Base-by-base conservation (phyloP, 2,797 vertebrate genomes). In the Syndactyla subalaris region DNA sequence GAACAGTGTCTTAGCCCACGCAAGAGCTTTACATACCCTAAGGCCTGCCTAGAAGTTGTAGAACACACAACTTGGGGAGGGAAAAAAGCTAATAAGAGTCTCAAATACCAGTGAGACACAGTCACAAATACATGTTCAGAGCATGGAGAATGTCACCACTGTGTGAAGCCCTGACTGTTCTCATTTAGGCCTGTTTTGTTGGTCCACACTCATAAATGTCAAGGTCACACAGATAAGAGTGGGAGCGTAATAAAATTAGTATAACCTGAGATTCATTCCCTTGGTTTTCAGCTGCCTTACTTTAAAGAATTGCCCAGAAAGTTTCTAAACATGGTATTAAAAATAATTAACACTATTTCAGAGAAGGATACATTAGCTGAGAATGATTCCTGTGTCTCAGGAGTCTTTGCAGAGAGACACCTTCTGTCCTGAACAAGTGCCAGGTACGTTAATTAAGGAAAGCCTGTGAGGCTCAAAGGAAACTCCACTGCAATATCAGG, bases 381-480 rank as follows among this genome's bases (percentile, higher is more conserved):
- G 59, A 83, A 62, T 90, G 77, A 73, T 55, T 43, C 5, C 30
- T 48, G 74, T 89, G 32, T 92, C 88, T 85, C 63, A 88, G 71
- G 62, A 93, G 79, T 68, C 78, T 85, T 89, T 86, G 62, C 78
- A 96, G 89, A 96, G 78, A 93, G 54, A 77, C 73, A 80, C 41
- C 46, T 93, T 96, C 93, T 41, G 32, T 85, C 70, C 68, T 86
- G 73, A 95, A 32, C 34, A 82, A 93, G 48, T 74, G 71, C 93
- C 82, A 88, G 36, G 58, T 90, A 54, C 45, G 70, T 91, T 93
- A 93, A 96, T 96, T 96, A 97, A 95, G 59, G 95, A 93, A 97
- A 97, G 80, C 61, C 62, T 65, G 29, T 80, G 72, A 88, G 94
- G 51, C 77, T 90, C 76, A 86, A 86, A 88, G 67, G 71, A 93